Evolutionary conservation across 2,113 vertebrate genomes (phyloP), one percentile per base, ranked within the genome.

Genomic region (Rhombomys opimus): DNA sequence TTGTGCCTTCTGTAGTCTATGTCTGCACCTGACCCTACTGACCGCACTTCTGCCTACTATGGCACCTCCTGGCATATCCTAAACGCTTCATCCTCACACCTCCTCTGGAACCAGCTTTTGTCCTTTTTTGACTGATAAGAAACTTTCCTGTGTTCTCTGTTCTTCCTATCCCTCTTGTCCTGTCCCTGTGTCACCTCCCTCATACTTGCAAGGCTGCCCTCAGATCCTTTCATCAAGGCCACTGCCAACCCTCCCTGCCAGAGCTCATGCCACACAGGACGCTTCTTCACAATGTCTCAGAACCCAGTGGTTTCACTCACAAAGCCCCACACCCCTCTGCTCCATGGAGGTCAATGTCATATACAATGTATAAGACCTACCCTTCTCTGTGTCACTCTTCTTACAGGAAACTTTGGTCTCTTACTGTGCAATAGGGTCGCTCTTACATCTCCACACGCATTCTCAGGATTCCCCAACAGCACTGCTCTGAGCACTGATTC

Each of bases 131-230:
- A 68, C n/a, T 38, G 2, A 18, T 77, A 61, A 63, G 61, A 65
- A 73, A 23, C 13, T 23, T 77, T 67, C 61, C 32, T 4, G 30
- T 63, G 68, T 2, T 67, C 5, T 14, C 13, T 13, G 30, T 27
- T 50, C 6, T 38, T 54, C 27, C 30, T 46, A 27, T 14, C 35
- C 20, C 38, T 46, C 46, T 12, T 25, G 13, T 12, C 35, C 77
- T 61, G 20, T 50, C 41, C 38, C 12, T 7, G 3, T 11, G n/a
- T 78, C 57, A 7, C 0, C 0, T 23, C 3, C 13, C 46, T 20
- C 14, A 9, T 63, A 18, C 6, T 13, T 11, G 14, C 63, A 70
- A 75, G 61, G 22, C 41, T n/a, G 0, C 23, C 61, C 41, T 77
- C 41, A 15, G 65, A 5, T 35, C 46, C 61, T 63, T 81, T 30